Evolutionary conservation across 2,888 invertebrate genomes (phyloP).

Genomic region (Orgyia antiqua): DNA sequence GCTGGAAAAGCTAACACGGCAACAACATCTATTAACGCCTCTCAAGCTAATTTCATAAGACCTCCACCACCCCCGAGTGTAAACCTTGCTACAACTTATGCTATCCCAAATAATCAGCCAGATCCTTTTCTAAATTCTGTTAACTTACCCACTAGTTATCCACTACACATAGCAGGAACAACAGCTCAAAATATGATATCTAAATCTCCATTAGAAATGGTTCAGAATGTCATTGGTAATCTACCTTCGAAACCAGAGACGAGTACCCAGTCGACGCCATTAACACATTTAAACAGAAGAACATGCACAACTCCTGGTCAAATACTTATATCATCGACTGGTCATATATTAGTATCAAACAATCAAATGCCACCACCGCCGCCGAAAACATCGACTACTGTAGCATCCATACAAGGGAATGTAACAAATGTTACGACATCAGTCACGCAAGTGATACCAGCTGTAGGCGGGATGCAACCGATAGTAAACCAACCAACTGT

Average conservation of each 20-base stretch:
- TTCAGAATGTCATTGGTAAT: constrained; percentile 85
- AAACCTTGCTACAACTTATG: constrained; percentile 61
- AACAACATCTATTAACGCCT: constrained; percentile 85
- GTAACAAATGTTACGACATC: constrained; percentile 82
- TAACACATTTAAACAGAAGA: constrained; percentile 42
- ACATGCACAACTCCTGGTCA: constrained; percentile 76
- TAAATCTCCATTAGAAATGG: constrained; percentile 85
- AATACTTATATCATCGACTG: constrained; percentile 86
- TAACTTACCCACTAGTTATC: constrained; percentile 66
- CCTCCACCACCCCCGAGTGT: constrained; percentile 64
- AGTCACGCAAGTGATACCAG: constrained; percentile 81
- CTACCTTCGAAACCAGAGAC: constrained; percentile 71
- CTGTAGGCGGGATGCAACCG: constrained; percentile 80
- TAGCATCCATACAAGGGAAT: constrained; percentile 81
- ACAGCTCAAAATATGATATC: constrained; percentile 73
- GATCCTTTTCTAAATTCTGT: constrained; percentile 70
- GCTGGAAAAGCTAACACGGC: constrained; percentile 87
- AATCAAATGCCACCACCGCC: constrained; percentile 82
- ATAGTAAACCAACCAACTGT: constrained; percentile 87
- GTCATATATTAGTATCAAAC: constrained; percentile 84
- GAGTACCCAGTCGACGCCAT: constrained; percentile 52
- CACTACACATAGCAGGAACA: constrained; percentile 66
- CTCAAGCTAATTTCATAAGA: constrained; percentile 64
- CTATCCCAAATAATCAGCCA: constrained; percentile 67
- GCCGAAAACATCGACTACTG: constrained; percentile 71